These are phyloP conservation scores for Nineta flava DNA, from an alignment of 2,888 invertebrate genomes.

Conservation along the genomic window DNA sequence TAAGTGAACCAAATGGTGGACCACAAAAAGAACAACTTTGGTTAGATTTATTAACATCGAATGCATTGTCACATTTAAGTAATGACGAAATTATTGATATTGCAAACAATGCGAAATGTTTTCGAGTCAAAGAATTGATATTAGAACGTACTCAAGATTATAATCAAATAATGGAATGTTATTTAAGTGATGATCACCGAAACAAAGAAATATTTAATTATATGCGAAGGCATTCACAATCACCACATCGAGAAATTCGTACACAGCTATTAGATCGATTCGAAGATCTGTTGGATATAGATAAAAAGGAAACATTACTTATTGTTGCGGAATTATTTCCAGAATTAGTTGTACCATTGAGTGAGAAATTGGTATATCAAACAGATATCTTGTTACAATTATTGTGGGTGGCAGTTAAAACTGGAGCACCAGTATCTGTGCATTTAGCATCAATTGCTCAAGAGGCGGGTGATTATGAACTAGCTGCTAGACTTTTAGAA, in stretches of 20 bases:
- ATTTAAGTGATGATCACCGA: conserved; percentile 43
- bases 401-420: conserved; percentile 39
- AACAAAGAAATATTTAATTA: conserved; percentile 44
- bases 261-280: conserved; percentile 30
- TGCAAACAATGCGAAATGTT: conserved; percentile 50
- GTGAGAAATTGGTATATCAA: conserved; percentile 26
- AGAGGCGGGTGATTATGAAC: conserved; percentile 33
- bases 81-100: conserved; percentile 39
- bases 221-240: conserved; percentile 30
- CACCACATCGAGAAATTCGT: conserved; percentile 27
- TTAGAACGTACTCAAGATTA: conserved; percentile 45
- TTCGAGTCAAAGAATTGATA: conserved; percentile 51
- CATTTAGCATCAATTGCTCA: conserved; percentile 2
- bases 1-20: background rate
- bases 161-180: conserved; percentile 48
- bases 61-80: conserved; percentile 40
- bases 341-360: conserved; percentile 23
- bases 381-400: conserved; percentile 45
- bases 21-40: conserved; percentile 47
- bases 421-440: conserved; percentile 27
- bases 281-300: conserved; percentile 33
- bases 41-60: conserved; percentile 47
- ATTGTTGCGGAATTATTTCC: conserved; percentile 41
- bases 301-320: conserved; percentile 19
- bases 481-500: conserved; percentile 58